These are phyloP conservation scores for Drosophila affinis DNA, from an alignment of 2,888 invertebrate genomes.

Conservation along the genomic window DNA sequence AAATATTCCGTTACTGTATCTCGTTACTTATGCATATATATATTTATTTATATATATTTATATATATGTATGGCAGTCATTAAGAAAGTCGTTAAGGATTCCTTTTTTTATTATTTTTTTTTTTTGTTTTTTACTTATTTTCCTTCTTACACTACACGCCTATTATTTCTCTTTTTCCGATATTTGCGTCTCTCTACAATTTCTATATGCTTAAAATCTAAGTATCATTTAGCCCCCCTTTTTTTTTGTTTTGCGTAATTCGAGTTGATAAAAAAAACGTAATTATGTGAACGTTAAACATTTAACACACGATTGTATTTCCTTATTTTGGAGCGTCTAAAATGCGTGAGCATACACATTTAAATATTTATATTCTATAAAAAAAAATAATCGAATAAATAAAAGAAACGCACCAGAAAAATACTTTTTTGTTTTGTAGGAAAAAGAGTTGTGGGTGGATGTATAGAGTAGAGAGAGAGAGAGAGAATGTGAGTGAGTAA, in stretches of 20 bases:
- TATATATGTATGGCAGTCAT: slow-evolving; percentile 74
- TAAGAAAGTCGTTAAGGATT: slow-evolving; percentile 80
- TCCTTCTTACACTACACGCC: slow-evolving; percentile 2
- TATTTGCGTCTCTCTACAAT: slow-evolving; percentile 40
- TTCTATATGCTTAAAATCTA: slow-evolving; percentile 63
- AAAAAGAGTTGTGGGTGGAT: slow-evolving; percentile 3
- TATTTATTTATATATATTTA: slow-evolving; percentile 40
- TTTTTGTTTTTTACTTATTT: slow-evolving; percentile 7
- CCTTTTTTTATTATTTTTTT: slow-evolving; percentile 49
- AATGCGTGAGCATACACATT: slow-evolving; percentile 44
- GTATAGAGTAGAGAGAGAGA: neutral
- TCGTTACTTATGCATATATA: slow-evolving; percentile 42
- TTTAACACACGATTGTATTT: slow-evolving; percentile 42
- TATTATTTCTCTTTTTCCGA: slow-evolving; percentile 14
- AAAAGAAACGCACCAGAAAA: neutral
- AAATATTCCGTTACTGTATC: slow-evolving; percentile 30
- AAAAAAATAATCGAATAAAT: slow-evolving; percentile 28
- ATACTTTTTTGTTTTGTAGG: slow-evolving; percentile 1
- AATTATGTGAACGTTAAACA: slow-evolving; percentile 25
- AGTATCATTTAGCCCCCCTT: slow-evolving; percentile 35
- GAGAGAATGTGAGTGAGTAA: neutral
- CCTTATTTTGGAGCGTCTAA: slow-evolving; percentile 33
- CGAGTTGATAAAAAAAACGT: slow-evolving; percentile 40
- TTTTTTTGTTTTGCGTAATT: slow-evolving; percentile 26
- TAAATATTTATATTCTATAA: slow-evolving; percentile 33